phyloP scores from a whole-genome alignment of 2,888 invertebrate genomes.

The Caprella mutica region DNA sequence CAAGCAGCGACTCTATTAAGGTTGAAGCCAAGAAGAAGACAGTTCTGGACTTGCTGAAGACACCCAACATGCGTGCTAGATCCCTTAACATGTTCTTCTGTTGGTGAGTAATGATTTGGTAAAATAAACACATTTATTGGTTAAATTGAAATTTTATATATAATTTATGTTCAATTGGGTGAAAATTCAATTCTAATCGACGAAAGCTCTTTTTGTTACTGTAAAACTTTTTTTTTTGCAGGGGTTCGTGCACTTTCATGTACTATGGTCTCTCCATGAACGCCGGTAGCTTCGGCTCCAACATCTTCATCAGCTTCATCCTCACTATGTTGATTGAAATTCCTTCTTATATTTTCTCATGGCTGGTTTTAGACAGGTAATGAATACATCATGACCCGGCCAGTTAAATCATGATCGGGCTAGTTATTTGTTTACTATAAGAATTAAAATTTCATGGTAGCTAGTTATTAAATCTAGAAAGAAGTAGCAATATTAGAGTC shows the following conservation, averaged over 20 bases:
- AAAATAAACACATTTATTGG: too few species aligned
- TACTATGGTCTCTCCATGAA: constrained; percentile 37
- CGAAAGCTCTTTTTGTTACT: background rate
- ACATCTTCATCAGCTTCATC: constrained; percentile 36
- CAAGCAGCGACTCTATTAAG: background rate
- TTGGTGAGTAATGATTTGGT: too few species aligned
- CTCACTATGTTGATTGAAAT: constrained; percentile 31
- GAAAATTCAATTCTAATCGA: too few species aligned
- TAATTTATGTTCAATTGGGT: too few species aligned
- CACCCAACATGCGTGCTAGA: constrained; percentile 26
- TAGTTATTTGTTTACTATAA: too few species aligned
- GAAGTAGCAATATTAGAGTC: too few species aligned
- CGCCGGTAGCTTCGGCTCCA: constrained; percentile 35
- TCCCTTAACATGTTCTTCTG: constrained; percentile 33
- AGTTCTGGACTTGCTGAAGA: constrained; percentile 22
- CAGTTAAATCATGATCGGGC: too few species aligned
- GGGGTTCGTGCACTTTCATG: constrained; percentile 35
- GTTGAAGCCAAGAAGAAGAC: background rate
- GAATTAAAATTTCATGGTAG: too few species aligned
- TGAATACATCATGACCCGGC: too few species aligned
- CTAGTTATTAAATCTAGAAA: too few species aligned
- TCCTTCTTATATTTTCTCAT: constrained; percentile 30
- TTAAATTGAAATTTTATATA: too few species aligned
- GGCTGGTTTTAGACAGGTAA: constrained; percentile 29
- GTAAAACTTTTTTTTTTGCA: background rate